Evolutionary conservation across 2,113 vertebrate genomes (phyloP), one percentile per base, ranked within the genome.

Genomic region (Brachirus orientalis): DNA sequence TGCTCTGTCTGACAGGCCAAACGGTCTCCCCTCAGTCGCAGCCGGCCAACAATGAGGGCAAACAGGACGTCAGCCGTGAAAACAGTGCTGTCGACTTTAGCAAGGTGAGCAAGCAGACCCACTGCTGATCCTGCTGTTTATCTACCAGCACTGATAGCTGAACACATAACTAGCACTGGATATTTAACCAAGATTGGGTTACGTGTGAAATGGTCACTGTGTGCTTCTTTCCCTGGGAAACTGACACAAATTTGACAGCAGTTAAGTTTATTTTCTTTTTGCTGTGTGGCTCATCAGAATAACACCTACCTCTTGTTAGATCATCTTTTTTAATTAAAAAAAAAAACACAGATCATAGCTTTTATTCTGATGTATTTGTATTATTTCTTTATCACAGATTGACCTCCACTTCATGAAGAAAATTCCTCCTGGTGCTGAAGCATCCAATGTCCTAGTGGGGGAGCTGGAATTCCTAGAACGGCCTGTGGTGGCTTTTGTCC

Each of bases 321-420:
- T 10, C 38, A 3, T 43, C 11, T 43, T 4, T 10, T 43, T 13
- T 12, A 28, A 28, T 28, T n/a, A n/a, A n/a, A n/a, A n/a, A n/a
- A n/a, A 28, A 28, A 28, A 28, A 28, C 3, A 28, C 28, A 28
- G 28, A 28, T 28, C 28, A 28, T 28, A 33, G 10, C 13, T 19
- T 56, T 48, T 8, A 33, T 8, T 1, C 33, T 7, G 1, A 11
- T 57, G 10, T 46, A 33, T 19, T 47, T 46, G 37, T 50, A 20
- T 1, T 47, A 20, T 56, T 11, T 43, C 6, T 18, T 43, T 10
- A 41, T 41, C 81, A 11, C 47, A 99, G 98, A 96, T 99, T 86
- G 98, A 99, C 87, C 93, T 98, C 10, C 98, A 99, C 90, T 99
- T 99, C 86, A 99, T 99, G 98, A 99, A 99, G 88, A 99, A 99